Evolutionary conservation across 2,888 invertebrate species (phyloP).

Genomic region (Aproaerema taeniolella): DNA sequence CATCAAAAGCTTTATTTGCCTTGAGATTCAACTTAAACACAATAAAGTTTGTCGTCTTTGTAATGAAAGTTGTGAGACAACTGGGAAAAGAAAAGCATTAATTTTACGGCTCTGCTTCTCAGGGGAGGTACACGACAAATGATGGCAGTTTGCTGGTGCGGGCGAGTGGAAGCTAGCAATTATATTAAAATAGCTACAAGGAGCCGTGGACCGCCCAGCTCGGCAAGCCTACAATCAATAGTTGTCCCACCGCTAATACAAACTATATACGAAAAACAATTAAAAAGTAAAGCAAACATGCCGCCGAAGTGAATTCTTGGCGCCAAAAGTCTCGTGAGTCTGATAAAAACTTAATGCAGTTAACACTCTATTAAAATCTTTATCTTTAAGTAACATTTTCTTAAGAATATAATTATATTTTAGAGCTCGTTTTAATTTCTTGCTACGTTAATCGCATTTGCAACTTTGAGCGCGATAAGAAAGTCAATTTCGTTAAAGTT

Average conservation of each 20-base stretch:
- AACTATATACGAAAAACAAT: conserved; percentile 6
- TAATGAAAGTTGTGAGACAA: no score
- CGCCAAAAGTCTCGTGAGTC: conserved; percentile 3
- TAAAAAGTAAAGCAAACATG: conserved; percentile 5
- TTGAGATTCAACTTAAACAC: no score
- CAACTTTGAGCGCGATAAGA: no score
- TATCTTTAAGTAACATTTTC: no score
- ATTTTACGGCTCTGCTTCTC: not conserved
- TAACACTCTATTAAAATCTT: no score
- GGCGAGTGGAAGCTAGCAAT: conserved; percentile 35
- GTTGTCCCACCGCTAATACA: not conserved
- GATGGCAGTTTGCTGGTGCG: conserved; percentile 18
- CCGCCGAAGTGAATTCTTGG: conserved; percentile 3
- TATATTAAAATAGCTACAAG: conserved; percentile 41
- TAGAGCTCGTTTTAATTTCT: no score
- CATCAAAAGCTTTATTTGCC: no score
- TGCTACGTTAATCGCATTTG: no score
- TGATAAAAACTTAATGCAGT: conserved; percentile 8
- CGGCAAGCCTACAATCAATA: conserved; percentile 22
- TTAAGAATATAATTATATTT: no score
- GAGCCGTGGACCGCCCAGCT: conserved; percentile 32
- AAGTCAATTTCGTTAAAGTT: no score
- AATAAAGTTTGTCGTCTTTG: no score
- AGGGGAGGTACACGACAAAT: conserved; percentile 26
- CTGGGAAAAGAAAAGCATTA: no score